Evolutionary conservation across 1,140 invertebrate species (phyloP), one percentile per base, ranked within the genome.

Genomic region (Drosophila nasuta): DNA sequence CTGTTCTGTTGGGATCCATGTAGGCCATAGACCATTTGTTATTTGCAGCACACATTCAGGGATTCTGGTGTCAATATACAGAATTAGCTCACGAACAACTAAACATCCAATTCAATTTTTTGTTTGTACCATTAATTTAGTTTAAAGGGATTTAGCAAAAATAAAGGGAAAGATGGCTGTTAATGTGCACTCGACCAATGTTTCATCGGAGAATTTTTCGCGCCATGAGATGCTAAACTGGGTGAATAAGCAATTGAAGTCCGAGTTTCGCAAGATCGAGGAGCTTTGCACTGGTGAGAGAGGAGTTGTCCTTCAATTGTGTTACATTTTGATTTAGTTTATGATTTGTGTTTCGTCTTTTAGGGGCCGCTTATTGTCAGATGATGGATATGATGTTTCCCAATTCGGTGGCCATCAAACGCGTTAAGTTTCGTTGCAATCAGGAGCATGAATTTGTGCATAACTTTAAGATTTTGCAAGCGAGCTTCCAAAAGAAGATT

Each of bases 321-420:
- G 35, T 8, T 38, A 5, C n/a, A 13, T 13, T 43, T 38, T 38
- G 8, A 38, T 38, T 38, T 38, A 38, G 8, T 38, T 33, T 5
- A 10, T 38, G 35, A 8, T 33, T 38, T 25, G 20, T 25, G 3
- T 25, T 25, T 25, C 20, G 20, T 25, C 35, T 38, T 5, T 7
- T 48, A 91, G 87, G 83, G 71, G 97, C 98, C 45, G 98, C 97
- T 3, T 99, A 99, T 93, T 99, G 98, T 91, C 98, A 99, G 92
- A 99, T 99, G 91, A 99, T 99, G 97, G 98, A 99, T 91, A 98
- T 99, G 96, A 94, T 99, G 2, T 99, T 99, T 93, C 97, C 97
- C 79, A 96, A 96, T 72, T 96, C 95, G 91, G 95, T 99, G 56
- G 95, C 95, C 13, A 93, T 99, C 87, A 99, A 99, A 93, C 96